Conservation (phyloP, 2,888 invertebrate species). For the Peribatodes rhomboidaria region DNA sequence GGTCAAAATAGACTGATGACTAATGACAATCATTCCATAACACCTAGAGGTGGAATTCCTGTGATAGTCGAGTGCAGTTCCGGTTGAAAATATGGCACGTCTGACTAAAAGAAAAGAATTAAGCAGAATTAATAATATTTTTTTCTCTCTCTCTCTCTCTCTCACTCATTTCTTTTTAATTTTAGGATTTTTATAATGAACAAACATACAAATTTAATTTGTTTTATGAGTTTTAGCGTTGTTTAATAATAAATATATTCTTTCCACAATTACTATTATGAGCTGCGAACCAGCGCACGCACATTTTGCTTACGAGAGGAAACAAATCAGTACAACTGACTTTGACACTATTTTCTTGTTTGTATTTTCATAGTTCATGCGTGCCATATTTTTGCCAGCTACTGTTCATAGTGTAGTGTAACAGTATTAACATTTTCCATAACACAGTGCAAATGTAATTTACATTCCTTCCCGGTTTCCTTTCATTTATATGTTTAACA, state of each 20-base stretch:
- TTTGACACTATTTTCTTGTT: neutral
- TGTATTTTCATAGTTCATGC: conserved; percentile 20
- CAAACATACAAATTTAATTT: too few relatives aligned
- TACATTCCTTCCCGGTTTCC: conserved; percentile 46
- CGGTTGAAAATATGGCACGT: conserved; percentile 48
- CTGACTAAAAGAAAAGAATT: neutral
- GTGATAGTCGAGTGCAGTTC: conserved; percentile 67
- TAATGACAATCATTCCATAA: conserved; percentile 58
- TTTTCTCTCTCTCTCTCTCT: too few relatives aligned
- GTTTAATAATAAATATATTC: too few relatives aligned
- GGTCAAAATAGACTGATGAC: conserved; percentile 43
- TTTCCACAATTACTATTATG: too few relatives aligned
- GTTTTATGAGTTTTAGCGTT: too few relatives aligned
- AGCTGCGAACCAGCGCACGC: too few relatives aligned
- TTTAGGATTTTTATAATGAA: too few relatives aligned
- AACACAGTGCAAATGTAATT: conserved; percentile 39
- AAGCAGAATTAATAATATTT: too few relatives aligned
- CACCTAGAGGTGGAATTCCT: conserved; percentile 58
- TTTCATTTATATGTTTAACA: conserved; percentile 31
- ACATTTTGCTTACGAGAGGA: too few relatives aligned
- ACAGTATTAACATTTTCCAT: conserved; percentile 45
- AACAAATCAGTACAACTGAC: neutral
- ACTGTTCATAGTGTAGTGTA: conserved; percentile 27
- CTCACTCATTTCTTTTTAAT: too few relatives aligned
- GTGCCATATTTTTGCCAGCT: conserved; percentile 25